Evolutionary conservation across 2,888 invertebrate genomes (phyloP).

Genomic region (Arrhopalites spinosus): DNA sequence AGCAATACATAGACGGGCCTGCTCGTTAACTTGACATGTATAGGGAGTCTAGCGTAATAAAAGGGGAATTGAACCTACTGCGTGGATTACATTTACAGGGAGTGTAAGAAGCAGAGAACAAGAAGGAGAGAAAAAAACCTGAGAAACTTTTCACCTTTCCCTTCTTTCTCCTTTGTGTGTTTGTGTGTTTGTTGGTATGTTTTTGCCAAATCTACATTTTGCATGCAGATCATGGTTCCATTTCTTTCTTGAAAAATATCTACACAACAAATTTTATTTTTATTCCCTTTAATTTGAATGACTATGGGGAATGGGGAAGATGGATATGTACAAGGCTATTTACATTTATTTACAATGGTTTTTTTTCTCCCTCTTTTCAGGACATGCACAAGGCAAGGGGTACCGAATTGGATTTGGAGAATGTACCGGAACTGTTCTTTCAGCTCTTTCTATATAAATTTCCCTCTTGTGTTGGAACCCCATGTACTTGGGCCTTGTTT

Average conservation of each 20-base stretch:
- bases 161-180: neutral
- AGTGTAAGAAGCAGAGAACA: too few relatives aligned
- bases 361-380: conserved; percentile 60
- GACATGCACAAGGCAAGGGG: conserved; percentile 78
- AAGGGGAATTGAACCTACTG: too few relatives aligned
- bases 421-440: conserved; percentile 85
- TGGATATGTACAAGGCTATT: neutral
- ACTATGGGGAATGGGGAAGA: neutral
- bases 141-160: neutral
- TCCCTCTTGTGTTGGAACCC: neutral
- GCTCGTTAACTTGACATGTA: too few relatives aligned
- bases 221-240: neutral
- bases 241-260: too few relatives aligned
- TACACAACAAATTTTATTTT: neutral
- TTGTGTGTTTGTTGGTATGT: neutral
- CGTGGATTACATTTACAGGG: too few relatives aligned
- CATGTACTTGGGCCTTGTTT: too few relatives aligned
- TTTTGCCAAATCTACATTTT: conserved; percentile 13
- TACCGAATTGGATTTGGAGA: conserved; percentile 89
- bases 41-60: too few relatives aligned
- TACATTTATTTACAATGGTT: neutral
- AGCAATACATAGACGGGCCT: too few relatives aligned
- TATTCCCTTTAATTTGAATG: neutral
- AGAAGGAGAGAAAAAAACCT: too few relatives aligned
- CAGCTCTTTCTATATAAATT: conserved; percentile 63